A percentile compares a stretch with the other conserved stretches of the same genome.
phyloP scores from a whole-genome alignment of 2,113 vertebrate genomes.

The Symphodus melops region DNA sequence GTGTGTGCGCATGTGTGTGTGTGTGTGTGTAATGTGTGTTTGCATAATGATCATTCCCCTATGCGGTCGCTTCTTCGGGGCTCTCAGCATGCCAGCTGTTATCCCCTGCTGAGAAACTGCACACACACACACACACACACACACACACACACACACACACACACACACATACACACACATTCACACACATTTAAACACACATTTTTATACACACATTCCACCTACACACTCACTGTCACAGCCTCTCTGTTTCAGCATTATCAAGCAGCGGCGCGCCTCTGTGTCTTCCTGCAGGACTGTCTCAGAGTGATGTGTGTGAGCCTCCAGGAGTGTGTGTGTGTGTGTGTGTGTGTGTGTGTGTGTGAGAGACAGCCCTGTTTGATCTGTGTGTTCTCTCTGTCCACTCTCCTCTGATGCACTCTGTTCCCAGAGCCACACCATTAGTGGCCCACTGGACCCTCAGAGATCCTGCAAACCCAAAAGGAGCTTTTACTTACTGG shows the following conservation, averaged over 20 bases:
- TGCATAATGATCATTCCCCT: conserved; percentile 62
- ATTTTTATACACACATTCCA: conserved; percentile 28
- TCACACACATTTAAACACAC: conserved; percentile 19
- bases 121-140: conserved; percentile 22
- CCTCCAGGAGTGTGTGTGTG: conserved; percentile 1
- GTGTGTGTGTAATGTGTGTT: conserved; percentile 28
- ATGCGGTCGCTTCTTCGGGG: conserved; percentile 40
- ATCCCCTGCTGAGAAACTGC: conserved; percentile 48
- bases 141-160: conserved; percentile 36
- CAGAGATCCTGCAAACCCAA: conserved; percentile 50
- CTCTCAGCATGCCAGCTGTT: conserved; percentile 69
- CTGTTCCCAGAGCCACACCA: conserved; percentile 56
- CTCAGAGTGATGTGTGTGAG: conserved; percentile 31
- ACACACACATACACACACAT: conserved; percentile 32
- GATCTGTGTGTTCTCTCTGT: conserved; percentile 43
- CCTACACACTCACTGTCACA: conserved; percentile 52
- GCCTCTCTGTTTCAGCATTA: conserved; percentile 48
- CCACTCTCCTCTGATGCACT: conserved; percentile 60
- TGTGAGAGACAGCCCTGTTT: conserved; percentile 30
- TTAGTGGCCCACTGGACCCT: conserved; percentile 62
- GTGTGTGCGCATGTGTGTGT: conserved; percentile 18
- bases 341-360: conserved; percentile 23
- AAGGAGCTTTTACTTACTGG: conserved; percentile 52
- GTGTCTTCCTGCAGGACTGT: conserved; percentile 26
- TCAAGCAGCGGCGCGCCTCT: conserved; percentile 37